Base-by-base conservation (phyloP, 2,888 invertebrate species). In the Horisme vitalbata region DNA sequence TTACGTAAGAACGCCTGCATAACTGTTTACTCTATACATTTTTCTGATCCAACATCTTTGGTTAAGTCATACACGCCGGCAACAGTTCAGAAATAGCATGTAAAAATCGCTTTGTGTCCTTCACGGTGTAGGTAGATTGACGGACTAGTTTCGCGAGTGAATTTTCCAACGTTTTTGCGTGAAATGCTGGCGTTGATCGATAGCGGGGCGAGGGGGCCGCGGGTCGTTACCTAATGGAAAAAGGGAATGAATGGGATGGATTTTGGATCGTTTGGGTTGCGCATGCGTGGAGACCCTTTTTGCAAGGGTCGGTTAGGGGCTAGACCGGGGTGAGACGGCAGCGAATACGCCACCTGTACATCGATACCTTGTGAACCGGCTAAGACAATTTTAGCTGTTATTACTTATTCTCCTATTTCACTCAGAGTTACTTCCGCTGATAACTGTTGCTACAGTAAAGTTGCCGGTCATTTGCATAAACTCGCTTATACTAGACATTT, bases 1-100 rank as follows among this genome's bases (percentile, higher is more conserved):
- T 85, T 86, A 85, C 78, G 76, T 86, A 86, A 87, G 67, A 56
- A 54, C 57, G 59, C 44, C 63, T 59, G 65, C 61, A 58, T 52
- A 59, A 50, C 51, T 47, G 59, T 68, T 68, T 73, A n/a, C n/a
- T n/a, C n/a, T n/a, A n/a, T n/a, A n/a, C n/a, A n/a, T n/a, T n/a
- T n/a, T n/a, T n/a, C n/a, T n/a, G n/a, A n/a, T n/a, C n/a, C n/a
- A n/a, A n/a, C n/a, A n/a, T n/a, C n/a, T n/a, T n/a, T n/a, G n/a
- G n/a, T n/a, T n/a, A n/a, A n/a, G n/a, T n/a, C n/a, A 72, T 71
- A 70, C 55, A 66, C 65, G 64, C 69, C 68, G 68, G 69, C 59
- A 47, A 54, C 59, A 43, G 66, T 60, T 63, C 68, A 54, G 68
- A 72, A 76, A 75, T 73, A 71, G 70, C 68, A 68, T 57, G 64